These are phyloP conservation scores for Acleris literana DNA, from an alignment of 2,888 invertebrate genomes.

Conservation along the genomic window DNA sequence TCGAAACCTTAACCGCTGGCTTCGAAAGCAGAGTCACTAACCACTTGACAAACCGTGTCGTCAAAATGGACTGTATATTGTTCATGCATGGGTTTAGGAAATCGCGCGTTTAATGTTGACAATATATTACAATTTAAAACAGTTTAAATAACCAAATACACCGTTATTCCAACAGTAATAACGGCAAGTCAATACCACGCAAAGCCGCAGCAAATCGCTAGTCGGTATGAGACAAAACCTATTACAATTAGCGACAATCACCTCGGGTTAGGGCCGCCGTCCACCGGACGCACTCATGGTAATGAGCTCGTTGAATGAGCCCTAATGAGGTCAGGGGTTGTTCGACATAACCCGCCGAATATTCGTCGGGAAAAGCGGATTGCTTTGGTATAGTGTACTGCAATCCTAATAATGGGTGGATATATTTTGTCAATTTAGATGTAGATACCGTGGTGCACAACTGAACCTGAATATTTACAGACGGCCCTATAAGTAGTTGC, in stretches of 20 bases:
- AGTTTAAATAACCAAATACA: neutral
- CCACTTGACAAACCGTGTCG: too few species aligned
- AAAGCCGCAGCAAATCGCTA: conserved; percentile 16
- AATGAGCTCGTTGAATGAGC: conserved; percentile 60
- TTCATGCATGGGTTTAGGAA: too few species aligned
- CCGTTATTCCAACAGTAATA: conserved; percentile 1
- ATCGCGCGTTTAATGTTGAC: too few species aligned
- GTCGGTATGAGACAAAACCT: conserved; percentile 36
- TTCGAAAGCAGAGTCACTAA: too few species aligned
- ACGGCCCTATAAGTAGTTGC: too few species aligned
- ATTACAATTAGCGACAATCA: conserved; percentile 37
- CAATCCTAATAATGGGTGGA: conserved; percentile 9
- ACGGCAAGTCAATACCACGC: conserved; percentile 9
- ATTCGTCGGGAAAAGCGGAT: conserved; percentile 8
- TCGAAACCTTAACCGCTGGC: too few species aligned
- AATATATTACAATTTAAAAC: too few species aligned
- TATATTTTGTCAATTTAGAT: too few species aligned
- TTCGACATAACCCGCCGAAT: conserved; percentile 37
- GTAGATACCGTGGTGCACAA: too few species aligned
- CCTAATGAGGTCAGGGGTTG: conserved; percentile 58
- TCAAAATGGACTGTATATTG: too few species aligned
- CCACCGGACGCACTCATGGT: conserved; percentile 47
- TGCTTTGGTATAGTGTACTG: conserved; percentile 5
- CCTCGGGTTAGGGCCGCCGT: conserved; percentile 46
- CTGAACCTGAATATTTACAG: too few species aligned